Base-by-base conservation (phyloP, 2,888 invertebrate species). In the Cephus pygmeus region DNA sequence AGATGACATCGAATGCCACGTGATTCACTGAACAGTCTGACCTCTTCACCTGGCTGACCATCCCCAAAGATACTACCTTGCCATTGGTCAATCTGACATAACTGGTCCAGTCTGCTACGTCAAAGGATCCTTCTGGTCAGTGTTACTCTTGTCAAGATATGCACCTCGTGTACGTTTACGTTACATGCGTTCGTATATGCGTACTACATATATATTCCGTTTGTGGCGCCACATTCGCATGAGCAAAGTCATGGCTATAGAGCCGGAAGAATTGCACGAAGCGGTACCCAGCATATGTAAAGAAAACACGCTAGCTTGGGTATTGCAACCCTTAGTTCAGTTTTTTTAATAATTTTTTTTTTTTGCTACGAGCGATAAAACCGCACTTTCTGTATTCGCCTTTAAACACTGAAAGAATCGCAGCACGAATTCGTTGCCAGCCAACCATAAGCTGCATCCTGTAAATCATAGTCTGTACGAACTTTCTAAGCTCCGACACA, bases 331-430 rank as follows among this genome's bases (percentile, higher is more conserved):
- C 56, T 15, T 56, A 56, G 23, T 56, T 56, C 56, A 23, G 56
- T 9, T 9, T 23, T 56, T 40, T 40, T 40, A 40, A 56, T 56
- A 56, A 56, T 23, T 56, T 3, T 56, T 56, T 3, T 56, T 76
- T 75, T 80, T 83, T 83, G 82, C 85, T 84, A 84, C 78, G 79
- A 81, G 81, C 83, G 83, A 82, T 84, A 85, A 85, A 85, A 76
- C 77, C 75, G 75, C 71, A 75, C 81, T 79, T 31, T 71, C 71
- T 12, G 23, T 9, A 23, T 9, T 23, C 56, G 56, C 56, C 56
- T 23, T 56, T 56, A 56, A 56, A 56, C 56, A 56, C 23, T 56
- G 56, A 56, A 77, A 77, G 77, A 75, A 73, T 78, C 30, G 33
- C 69, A 68, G 77, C 74, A 77, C 77, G 77, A 75, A 75, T 78